Percentiles rank a stretch among this genome's conserved stretches.
Evolutionary conservation across 30 jellyfish, hydroid and myxozoan species (phyloP).

Genomic region (Nemopilema nomurai): DNA sequence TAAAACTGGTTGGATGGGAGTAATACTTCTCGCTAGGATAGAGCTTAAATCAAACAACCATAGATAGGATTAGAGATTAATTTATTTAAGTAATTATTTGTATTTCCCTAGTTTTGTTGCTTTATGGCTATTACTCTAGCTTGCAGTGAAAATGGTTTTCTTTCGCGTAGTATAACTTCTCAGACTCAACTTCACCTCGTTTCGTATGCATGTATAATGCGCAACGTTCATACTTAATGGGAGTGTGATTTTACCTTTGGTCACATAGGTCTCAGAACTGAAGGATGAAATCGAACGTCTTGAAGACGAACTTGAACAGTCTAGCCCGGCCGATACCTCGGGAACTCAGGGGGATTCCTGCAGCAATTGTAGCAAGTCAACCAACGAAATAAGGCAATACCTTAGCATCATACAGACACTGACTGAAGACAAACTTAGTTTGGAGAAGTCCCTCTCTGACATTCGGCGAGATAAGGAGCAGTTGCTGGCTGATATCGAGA

Average conservation of each 20-base stretch:
- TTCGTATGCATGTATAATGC: no score
- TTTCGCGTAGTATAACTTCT: no score
- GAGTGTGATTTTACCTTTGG: not conserved
- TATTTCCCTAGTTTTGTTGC: no score
- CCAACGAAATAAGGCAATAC: slow-evolving; percentile 84
- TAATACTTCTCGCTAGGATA: no score
- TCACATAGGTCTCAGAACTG: slow-evolving; percentile 56
- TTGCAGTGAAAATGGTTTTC: no score
- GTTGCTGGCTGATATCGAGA: slow-evolving; percentile 74
- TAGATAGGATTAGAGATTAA: no score
- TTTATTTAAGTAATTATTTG: no score
- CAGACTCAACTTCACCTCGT: no score
- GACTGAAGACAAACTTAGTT: slow-evolving; percentile 97
- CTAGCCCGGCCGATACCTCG: slow-evolving; percentile 11
- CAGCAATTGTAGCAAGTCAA: slow-evolving; percentile 64
- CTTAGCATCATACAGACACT: slow-evolving; percentile 91
- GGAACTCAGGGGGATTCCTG: slow-evolving; percentile 64
- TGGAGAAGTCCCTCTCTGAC: slow-evolving; percentile 81
- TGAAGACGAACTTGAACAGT: slow-evolving; percentile 59
- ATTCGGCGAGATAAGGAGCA: slow-evolving; percentile 80
- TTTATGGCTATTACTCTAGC: no score
- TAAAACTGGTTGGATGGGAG: no score
- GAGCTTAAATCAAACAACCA: no score
- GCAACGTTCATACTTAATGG: no score
- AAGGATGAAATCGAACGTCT: slow-evolving; percentile 58